A percentile compares a stretch with the other conserved stretches of the same genome.
Conservation (phyloP, 2,888 invertebrate genomes). For the Trichopria drosophilae region DNA sequence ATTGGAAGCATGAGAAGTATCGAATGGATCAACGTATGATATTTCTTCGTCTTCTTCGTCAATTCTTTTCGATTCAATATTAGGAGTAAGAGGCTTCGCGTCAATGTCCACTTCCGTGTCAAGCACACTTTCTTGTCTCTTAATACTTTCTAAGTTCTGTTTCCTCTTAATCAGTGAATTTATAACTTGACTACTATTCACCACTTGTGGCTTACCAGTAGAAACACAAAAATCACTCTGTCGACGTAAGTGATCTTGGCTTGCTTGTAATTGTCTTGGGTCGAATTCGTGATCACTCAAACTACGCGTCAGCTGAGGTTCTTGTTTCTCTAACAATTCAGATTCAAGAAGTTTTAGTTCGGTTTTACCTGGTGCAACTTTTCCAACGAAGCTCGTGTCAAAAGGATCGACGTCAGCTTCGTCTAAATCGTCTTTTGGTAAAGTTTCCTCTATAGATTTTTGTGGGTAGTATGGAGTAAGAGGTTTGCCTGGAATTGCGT, state of each 20-base stretch:
- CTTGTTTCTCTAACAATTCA: slow-evolving; percentile 55
- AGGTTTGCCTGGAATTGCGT: slow-evolving; percentile 68
- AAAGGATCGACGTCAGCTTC: slow-evolving; percentile 64
- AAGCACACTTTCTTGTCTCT: slow-evolving; percentile 56
- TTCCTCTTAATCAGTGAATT: slow-evolving; percentile 24
- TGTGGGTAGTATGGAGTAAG: slow-evolving; percentile 80
- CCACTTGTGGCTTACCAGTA: slow-evolving; percentile 32
- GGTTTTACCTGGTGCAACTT: slow-evolving; percentile 62
- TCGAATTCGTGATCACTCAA: slow-evolving; percentile 70
- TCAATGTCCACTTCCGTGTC: slow-evolving; percentile 65
- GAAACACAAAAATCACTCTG: slow-evolving; percentile 59
- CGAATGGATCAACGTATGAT: slow-evolving; percentile 76
- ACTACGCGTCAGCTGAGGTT: slow-evolving; percentile 56
- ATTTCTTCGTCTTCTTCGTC: slow-evolving; percentile 56
- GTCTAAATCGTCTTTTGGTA: slow-evolving; percentile 61
- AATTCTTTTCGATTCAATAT: slow-evolving; percentile 57
- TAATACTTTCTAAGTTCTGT: slow-evolving; percentile 21
- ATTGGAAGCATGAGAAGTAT: slow-evolving; percentile 80
- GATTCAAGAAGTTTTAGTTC: slow-evolving; percentile 64
- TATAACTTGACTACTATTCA: slow-evolving; percentile 31
- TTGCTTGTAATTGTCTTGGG: slow-evolving; percentile 57
- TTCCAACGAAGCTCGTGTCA: slow-evolving; percentile 67
- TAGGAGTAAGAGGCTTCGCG: slow-evolving; percentile 72
- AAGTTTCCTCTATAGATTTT: slow-evolving; percentile 60
- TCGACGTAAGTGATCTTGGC: slow-evolving; percentile 54